Evolutionary conservation across 2,113 vertebrate species (phyloP).

Genomic region (Dasyprocta punctata): DNA sequence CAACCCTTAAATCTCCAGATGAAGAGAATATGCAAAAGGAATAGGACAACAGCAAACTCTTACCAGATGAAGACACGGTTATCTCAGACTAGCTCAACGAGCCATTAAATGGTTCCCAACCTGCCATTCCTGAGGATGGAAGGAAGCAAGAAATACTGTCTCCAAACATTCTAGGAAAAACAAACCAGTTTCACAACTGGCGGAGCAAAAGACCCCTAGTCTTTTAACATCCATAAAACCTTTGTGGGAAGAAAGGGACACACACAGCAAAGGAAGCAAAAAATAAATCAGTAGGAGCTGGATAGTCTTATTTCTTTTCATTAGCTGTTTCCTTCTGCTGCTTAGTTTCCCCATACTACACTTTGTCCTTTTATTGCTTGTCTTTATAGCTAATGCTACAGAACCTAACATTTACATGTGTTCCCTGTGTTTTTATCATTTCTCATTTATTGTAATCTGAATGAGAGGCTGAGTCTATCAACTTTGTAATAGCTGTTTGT

Average conservation of each 20-base stretch:
- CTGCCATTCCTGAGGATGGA: slow-evolving; percentile 4
- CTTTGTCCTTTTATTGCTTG: slow-evolving; percentile 1
- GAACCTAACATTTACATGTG: neutral
- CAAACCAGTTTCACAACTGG: neutral
- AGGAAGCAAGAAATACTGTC: slow-evolving; percentile 24
- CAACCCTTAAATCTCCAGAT: slow-evolving; percentile 11
- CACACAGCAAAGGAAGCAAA: neutral
- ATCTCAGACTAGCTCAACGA: neutral
- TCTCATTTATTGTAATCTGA: neutral
- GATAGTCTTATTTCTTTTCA: neutral
- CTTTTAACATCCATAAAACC: slow-evolving; percentile 9
- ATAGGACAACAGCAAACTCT: neutral
- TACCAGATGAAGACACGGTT: neutral
- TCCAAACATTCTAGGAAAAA: neutral
- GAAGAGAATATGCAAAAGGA: neutral
- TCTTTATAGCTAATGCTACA: neutral
- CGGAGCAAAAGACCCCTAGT: neutral
- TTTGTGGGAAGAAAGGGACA: neutral
- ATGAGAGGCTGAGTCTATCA: neutral
- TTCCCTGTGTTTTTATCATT: slow-evolving; percentile 2
- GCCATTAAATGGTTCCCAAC: neutral
- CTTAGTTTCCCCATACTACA: neutral
- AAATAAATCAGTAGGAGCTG: neutral
- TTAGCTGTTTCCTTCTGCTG: neutral
- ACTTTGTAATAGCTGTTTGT: slow-evolving; percentile 1